phyloP scores from a whole-genome alignment of 1,140 invertebrate species.

The Prorops nasuta region DNA sequence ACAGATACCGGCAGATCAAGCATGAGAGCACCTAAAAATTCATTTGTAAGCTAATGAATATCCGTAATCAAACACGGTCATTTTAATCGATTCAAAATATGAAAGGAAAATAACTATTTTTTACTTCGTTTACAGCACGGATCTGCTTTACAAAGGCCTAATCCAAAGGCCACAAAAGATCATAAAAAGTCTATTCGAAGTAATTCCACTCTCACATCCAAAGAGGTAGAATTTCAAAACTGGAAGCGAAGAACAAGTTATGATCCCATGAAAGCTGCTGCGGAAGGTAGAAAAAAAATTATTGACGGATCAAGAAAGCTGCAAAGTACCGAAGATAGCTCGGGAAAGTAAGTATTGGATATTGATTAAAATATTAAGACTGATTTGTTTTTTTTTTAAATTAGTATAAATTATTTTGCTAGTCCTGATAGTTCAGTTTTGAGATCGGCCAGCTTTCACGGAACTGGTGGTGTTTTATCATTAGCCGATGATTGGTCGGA shows the following conservation, averaged over 20 bases:
- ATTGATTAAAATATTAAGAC: not conserved
- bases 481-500: constrained; percentile 40
- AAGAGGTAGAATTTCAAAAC: constrained; percentile 84
- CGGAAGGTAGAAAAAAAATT: constrained; percentile 69
- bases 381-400: constrained; percentile 6
- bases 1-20: constrained; percentile 68
- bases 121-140: constrained; percentile 13
- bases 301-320: constrained; percentile 46
- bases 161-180: constrained; percentile 33
- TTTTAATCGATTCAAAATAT: not conserved
- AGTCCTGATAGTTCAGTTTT: constrained; percentile 54
- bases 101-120: constrained; percentile 1
- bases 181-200: constrained; percentile 52
- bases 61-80: constrained; percentile 8
- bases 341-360: constrained; percentile 23
- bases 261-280: constrained; percentile 85
- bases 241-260: constrained; percentile 90
- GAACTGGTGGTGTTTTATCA: constrained; percentile 47
- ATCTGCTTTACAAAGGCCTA: constrained; percentile 16
- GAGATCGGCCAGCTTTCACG: constrained; percentile 60
- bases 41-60: constrained; percentile 19
- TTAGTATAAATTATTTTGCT: no score
- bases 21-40: constrained; percentile 55
- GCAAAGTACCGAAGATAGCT: constrained; percentile 35
- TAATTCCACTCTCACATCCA: constrained; percentile 65